Evolutionary conservation across 2,113 vertebrate genomes (phyloP), one percentile per base, ranked within the genome.

Genomic region (Silurus meridionalis): DNA sequence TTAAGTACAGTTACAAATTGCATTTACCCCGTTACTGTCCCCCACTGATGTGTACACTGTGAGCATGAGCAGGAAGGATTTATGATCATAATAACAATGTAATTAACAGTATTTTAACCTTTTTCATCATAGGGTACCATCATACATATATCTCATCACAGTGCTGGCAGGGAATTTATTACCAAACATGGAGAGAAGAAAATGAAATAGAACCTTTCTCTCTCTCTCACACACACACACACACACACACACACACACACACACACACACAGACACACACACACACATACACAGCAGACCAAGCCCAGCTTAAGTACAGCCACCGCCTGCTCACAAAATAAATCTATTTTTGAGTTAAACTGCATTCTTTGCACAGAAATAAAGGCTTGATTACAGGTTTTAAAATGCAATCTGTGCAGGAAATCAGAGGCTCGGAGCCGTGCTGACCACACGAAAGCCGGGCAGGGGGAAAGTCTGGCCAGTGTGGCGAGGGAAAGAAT

Each of bases 371-470:
- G 77, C 71, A 58, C 74, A 50, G 69, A 84, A 84, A 71, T 60
- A 83, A 90, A 74, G 64, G 28, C 71, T 48, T 89, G 53, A 90
- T 86, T 91, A 82, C 37, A 19, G 83, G 86, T 88, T 60, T 85
- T 5, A 85, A 84, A 74, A 71, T 84, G 83, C 85, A 84, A 85
- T 84, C 58, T 90, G 88, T 84, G 87, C 86, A 80, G 82, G 72
- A 84, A 87, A 86, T 86, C 88, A 84, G 60, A 57, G 60, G 52
- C 67, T 50, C 61, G 72, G 87, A 81, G 86, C 71, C 88, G n/a
- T 63, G 25, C n/a, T 64, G 69, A 83, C 90, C 90, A 89, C 87
- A 89, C 71, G 78, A 88, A 72, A 87, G 83, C 79, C 25, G 89
- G 80, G 80, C 72, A 87, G 60, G 75, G 79, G 58, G 19, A 74